Evolutionary conservation across 2,113 vertebrate species (phyloP).

Genomic region (Corvus cornix): DNA sequence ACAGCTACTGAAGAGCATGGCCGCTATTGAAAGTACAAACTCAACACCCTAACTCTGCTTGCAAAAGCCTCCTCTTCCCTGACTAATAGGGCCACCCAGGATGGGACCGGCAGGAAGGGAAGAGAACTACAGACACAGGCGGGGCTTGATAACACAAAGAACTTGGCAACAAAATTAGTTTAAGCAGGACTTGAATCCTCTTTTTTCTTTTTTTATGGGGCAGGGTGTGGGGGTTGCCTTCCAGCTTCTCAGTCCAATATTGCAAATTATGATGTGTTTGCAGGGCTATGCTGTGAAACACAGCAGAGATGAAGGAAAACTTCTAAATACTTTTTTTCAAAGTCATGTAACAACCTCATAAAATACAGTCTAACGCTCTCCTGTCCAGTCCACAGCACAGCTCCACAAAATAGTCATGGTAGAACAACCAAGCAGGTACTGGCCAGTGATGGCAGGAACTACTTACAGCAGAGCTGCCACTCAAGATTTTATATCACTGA

Average conservation of each 20-base stretch:
- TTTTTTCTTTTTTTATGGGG: neutral
- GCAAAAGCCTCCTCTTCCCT: neutral
- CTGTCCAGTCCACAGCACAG: neutral
- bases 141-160: neutral
- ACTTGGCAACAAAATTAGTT: neutral
- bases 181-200: neutral
- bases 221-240: neutral
- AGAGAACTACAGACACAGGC: neutral
- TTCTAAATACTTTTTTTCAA: neutral
- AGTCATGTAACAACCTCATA: neutral
- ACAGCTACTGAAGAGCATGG: neutral
- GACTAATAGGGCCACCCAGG: slow-evolving; percentile 23
- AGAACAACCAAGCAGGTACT: neutral
- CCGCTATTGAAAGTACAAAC: neutral
- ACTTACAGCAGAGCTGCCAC: neutral
- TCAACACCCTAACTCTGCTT: neutral
- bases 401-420: neutral
- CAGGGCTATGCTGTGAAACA: neutral
- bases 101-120: neutral
- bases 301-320: neutral
- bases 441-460: neutral
- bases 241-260: neutral
- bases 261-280: neutral
- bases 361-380: neutral
- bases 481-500: neutral